Conservation (phyloP, 2,797 vertebrate species). For the Pseudopleuronectes americanus region DNA sequence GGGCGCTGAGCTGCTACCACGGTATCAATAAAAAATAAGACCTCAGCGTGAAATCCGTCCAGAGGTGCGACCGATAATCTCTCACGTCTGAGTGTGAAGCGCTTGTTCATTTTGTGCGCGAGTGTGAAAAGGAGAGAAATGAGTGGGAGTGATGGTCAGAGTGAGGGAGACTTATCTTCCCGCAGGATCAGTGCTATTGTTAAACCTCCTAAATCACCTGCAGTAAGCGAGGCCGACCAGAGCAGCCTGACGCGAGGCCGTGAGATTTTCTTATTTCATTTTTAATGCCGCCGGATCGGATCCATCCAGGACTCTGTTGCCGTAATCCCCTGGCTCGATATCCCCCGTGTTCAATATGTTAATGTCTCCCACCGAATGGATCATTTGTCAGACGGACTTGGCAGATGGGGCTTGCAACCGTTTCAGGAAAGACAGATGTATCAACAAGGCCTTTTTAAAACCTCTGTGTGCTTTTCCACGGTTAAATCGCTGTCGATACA, state of each 20-base stretch:
- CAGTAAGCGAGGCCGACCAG: constrained; percentile 56
- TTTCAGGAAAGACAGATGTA: constrained; percentile 75
- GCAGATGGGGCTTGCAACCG: constrained; percentile 60
- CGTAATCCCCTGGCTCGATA: constrained; percentile 78
- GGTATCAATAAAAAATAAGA: constrained; percentile 55
- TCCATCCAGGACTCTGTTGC: constrained; percentile 68
- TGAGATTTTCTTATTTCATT: constrained; percentile 74
- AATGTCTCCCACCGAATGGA: constrained; percentile 72
- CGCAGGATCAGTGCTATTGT: constrained; percentile 63
- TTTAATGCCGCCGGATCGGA: constrained; percentile 74
- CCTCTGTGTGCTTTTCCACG: constrained; percentile 60
- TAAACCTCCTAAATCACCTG: constrained; percentile 75
- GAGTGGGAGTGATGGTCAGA: constrained; percentile 35
- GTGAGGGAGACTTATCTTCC: constrained; percentile 54
- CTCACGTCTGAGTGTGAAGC: constrained; percentile 21
- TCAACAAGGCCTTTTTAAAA: constrained; percentile 66
- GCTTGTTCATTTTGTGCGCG: constrained; percentile 24
- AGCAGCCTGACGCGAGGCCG: constrained; percentile 51
- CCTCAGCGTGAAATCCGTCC: constrained; percentile 49
- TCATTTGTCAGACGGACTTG: constrained; percentile 70
- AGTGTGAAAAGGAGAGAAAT: constrained; percentile 11
- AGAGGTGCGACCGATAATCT: constrained; percentile 59
- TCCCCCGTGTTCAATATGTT: constrained; percentile 77
- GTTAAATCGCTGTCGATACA: constrained; percentile 39
- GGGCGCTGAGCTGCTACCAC: background rate